These are phyloP conservation scores for Taenioides sp. DNA, from an alignment of 2,797 vertebrate species.

Conservation along the genomic window DNA sequence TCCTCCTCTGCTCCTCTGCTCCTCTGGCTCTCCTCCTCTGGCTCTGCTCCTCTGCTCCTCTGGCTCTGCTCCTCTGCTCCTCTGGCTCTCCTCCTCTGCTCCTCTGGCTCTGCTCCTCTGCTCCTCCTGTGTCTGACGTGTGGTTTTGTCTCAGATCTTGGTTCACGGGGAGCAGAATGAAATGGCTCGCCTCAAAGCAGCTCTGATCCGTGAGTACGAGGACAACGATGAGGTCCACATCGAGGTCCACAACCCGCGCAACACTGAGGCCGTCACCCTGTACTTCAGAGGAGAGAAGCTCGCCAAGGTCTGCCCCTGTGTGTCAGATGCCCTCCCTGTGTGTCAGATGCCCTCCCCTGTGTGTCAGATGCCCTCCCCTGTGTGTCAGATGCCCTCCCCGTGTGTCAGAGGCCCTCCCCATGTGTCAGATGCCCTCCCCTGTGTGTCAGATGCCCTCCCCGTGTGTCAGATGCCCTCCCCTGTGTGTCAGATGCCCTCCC, in stretches of 20 bases:
- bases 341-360: no score
- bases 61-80: no score
- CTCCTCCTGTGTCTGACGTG: neutral
- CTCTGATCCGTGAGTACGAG: constrained; percentile 93
- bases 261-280: constrained; percentile 92
- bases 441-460: no score
- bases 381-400: no score
- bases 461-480: no score
- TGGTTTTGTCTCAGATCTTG: constrained; percentile 79
- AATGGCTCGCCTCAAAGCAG: constrained; percentile 95
- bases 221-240: constrained; percentile 97
- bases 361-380: no score
- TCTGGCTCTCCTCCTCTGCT: neutral
- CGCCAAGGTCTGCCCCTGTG: constrained; percentile 83
- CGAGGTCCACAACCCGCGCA: constrained; percentile 93
- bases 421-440: no score
- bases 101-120: neutral
- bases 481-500: no score
- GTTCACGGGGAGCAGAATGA: constrained; percentile 97
- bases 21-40: neutral
- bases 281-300: constrained; percentile 97
- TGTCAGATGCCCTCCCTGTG: no score
- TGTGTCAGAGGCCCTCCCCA: no score
- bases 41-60: no score
- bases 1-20: no score